Evolutionary conservation across 2,797 vertebrate species (phyloP), one percentile per base, ranked within the genome.

Genomic region (Champsocephalus gunnari): DNA sequence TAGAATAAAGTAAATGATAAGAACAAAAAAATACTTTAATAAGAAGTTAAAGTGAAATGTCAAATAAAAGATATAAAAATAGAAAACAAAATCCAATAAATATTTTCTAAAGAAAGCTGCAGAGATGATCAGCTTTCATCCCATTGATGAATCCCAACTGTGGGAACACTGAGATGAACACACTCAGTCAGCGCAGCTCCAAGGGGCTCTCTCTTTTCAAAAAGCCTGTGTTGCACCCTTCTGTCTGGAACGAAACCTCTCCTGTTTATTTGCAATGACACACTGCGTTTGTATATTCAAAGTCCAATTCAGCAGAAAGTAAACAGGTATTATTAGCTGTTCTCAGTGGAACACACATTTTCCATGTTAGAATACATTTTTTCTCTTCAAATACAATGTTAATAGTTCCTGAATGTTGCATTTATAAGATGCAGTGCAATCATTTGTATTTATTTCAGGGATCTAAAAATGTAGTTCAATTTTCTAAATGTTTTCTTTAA

Each of bases 151-250:
- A 9, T 50, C 41, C 17, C 45, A 38, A 45, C 68, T 47, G 50
- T 21, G 28, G 49, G 16, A 55, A 57, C 44, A 16, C 41, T 41
- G 34, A 48, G 50, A 53, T 21, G 75, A 73, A 66, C 53, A 45
- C 45, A 51, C 9, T 55, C 68, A 47, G 44, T 43, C 66, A 60
- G 48, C 51, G 34, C 13, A 71, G 61, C 67, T 55, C 28, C 19
- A 32, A 58, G 60, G 13, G 19, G 53, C 13, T 45, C 50, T 47
- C 10, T 57, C 21, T 43, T 54, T 49, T 10, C 5, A 59, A 38
- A 71, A 32, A 4, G 0, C 50, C 5, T 47, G 11, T 28, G 12
- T 2, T 48, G 32, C 50, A 53, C 24, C 24, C 9, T 19, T 55
- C 32, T 13, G 13, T 43, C 3, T 56, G 34, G 12, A 56, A 16